These are phyloP conservation scores for Amiota minor DNA, from an alignment of 2,888 invertebrate genomes.

Conservation along the genomic window DNA sequence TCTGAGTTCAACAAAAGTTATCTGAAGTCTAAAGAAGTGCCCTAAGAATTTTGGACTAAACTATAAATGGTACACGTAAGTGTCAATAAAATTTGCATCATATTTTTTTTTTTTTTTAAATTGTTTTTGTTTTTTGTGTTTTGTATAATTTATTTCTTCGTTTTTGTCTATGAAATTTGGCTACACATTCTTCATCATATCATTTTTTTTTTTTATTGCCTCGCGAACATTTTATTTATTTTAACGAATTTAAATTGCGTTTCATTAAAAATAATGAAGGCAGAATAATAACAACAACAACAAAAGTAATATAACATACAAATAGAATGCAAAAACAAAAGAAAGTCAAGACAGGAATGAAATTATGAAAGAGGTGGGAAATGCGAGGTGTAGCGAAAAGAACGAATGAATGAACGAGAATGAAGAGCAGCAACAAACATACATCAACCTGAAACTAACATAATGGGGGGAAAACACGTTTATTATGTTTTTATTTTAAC, in stretches of 20 bases:
- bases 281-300: background rate
- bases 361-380: conserved; percentile 30
- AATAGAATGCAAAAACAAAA: conserved; percentile 33
- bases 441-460: conserved; percentile 48
- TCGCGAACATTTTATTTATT: conserved; percentile 24
- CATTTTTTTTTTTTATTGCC: no score
- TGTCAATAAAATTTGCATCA: no score
- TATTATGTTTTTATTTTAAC: conserved; percentile 53
- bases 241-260: conserved; percentile 58
- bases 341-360: conserved; percentile 6
- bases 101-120: no score
- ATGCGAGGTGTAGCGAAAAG: conserved; percentile 20
- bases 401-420: conserved; percentile 31
- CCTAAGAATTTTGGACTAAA: no score
- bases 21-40: no score
- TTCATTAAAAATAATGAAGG: conserved; percentile 54
- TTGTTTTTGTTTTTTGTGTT: no score
- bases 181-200: conserved; percentile 5
- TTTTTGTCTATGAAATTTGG: conserved; percentile 29
- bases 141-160: no score
- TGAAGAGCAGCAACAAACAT: conserved; percentile 20
- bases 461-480: conserved; percentile 51
- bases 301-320: background rate
- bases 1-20: no score
- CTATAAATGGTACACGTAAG: no score